Base-by-base conservation (phyloP, 2,113 vertebrate genomes). In the Benitochromis conjunctus region DNA sequence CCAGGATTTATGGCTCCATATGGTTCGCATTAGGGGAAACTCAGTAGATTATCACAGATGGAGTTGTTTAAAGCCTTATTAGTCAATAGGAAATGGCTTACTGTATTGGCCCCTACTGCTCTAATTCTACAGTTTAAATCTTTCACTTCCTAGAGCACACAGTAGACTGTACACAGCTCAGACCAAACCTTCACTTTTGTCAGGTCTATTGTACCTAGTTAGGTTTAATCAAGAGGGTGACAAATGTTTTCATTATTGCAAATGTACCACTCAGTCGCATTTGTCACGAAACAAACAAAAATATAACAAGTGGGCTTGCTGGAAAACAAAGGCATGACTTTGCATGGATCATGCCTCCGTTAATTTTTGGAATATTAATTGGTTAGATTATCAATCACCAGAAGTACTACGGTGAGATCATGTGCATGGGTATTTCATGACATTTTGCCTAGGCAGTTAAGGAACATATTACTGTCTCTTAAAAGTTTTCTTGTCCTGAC, bases 31-130 rank as follows among this genome's bases (percentile, higher is more conserved):
- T 90, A 92, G 84, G 16, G 78, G 43, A 89, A 92, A 90, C 14
- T 91, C 84, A 64, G 66, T 82, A 86, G 83, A 88, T 90, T 69
- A 92, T 89, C 69, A 85, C 91, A 93, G 87, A 90, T 91, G 86
- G 86, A 90, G 89, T 91, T 91, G 86, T 90, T 94, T 91, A 92
- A 91, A 93, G 86, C 86, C 78, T 89, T 83, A 92, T 91, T 90
- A 91, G 88, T 91, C 81, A 89, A 84, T 83, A 81, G 84, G 74
- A 86, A 62, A 64, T 29, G 54, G 81, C 38, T 89, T 82, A 76
- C 89, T 83, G 83, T 86, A 74, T 46, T 74, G 24, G 48, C 69
- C 74, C 26, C 69, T 29, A 46, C 82, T 91, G 83, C 43, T 81
- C 21, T 77, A 57, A 69, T 29, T 86, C 16, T 87, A 26, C 26